phyloP scores from a whole-genome alignment of 53 echinoderm and acorn worm species.

The Luidia sarsii region DNA sequence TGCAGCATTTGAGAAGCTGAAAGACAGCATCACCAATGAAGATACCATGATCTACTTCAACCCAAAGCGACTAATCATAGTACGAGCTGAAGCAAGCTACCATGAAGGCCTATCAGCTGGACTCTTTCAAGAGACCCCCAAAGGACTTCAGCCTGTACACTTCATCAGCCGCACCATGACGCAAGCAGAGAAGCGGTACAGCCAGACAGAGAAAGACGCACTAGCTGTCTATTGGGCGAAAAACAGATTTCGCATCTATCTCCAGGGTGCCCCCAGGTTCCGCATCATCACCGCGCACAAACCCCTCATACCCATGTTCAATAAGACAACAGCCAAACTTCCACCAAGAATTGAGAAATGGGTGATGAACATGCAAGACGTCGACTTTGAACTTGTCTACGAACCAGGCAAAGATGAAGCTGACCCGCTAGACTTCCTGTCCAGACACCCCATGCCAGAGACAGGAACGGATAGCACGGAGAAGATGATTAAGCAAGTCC shows the following conservation, averaged over 20 bases:
- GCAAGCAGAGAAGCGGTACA: conserved; percentile 56
- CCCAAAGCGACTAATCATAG: conserved; percentile 24
- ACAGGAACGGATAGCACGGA: conserved; percentile 48
- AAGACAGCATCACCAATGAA: too few species aligned
- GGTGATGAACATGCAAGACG: conserved; percentile 56
- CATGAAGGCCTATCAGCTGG: too few species aligned
- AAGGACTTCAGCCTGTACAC: too few species aligned
- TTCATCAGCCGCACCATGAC: conserved; percentile 57
- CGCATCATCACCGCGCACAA: conserved; percentile 61
- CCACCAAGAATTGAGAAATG: conserved; percentile 59
- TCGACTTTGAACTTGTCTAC: conserved; percentile 52
- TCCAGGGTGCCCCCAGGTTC: conserved; percentile 53
- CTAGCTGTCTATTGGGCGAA: conserved; percentile 51
- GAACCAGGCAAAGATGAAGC: conserved; percentile 45
- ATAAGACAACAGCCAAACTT: conserved; percentile 44
- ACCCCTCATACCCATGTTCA: conserved; percentile 56
- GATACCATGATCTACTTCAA: conserved; percentile 54
- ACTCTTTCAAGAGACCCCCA: too few species aligned
- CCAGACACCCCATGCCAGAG: conserved; percentile 56
- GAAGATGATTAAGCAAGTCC: conserved; percentile 41
- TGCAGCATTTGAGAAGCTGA: too few species aligned
- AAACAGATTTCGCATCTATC: conserved; percentile 46
- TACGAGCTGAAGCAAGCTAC: too few species aligned
- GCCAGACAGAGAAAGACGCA: conserved; percentile 50
- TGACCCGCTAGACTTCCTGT: conserved; percentile 55